A percentile compares a stretch with the other conserved stretches of the same genome.
These are phyloP conservation scores for Pomacea canaliculata DNA, from an alignment of 2,888 invertebrate species.

Conservation along the genomic window DNA sequence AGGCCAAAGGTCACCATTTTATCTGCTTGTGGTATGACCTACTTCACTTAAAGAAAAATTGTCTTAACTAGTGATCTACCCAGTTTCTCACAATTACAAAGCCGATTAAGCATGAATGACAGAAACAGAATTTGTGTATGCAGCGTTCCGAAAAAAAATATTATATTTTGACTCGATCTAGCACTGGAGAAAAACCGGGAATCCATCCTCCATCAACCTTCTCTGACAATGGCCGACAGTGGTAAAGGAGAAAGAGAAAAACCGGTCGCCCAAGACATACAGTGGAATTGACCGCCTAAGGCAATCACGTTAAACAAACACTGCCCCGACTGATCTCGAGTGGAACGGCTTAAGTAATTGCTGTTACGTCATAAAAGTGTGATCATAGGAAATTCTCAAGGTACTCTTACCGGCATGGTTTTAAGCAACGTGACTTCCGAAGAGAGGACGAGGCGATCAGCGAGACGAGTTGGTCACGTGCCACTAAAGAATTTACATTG, in stretches of 20 bases:
- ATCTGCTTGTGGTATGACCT: constrained; percentile 6
- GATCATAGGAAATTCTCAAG: no score
- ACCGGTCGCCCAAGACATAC: background rate
- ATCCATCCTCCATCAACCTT: no score
- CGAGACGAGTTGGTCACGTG: constrained; percentile 4
- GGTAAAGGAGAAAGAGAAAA: background rate
- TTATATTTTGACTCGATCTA: no score
- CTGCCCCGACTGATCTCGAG: no score
- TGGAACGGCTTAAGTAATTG: no score
- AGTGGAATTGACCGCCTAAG: background rate
- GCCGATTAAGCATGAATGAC: no score
- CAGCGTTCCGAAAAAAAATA: no score
- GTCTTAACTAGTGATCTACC: no score
- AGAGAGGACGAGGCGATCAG: background rate
- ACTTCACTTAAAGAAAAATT: background rate
- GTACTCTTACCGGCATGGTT: constrained; percentile 13
- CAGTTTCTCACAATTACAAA: no score
- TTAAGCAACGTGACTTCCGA: constrained; percentile 13
- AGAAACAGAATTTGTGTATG: no score
- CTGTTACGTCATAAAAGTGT: no score
- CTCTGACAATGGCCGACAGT: background rate
- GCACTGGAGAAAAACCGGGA: no score
- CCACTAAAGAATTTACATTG: background rate
- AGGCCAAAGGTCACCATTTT: constrained; percentile 16
- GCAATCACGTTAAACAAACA: background rate